These are phyloP conservation scores for Odontocolon sp. DNA, from an alignment of 2,888 invertebrate species.

Conservation along the genomic window DNA sequence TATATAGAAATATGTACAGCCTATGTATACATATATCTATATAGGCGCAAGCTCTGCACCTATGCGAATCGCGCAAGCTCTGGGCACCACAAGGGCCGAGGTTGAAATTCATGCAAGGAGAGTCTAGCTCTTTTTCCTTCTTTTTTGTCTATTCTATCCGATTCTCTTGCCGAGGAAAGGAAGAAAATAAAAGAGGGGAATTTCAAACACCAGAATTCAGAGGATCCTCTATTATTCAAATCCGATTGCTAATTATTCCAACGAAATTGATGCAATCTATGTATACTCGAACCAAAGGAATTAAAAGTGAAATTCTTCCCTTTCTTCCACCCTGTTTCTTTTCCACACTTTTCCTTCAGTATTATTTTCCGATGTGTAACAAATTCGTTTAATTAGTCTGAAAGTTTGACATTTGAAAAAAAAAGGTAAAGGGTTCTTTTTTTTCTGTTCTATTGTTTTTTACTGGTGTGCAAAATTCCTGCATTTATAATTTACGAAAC, in stretches of 20 bases:
- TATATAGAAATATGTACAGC: slow-evolving; percentile 9
- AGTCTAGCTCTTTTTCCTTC: slow-evolving; percentile 30
- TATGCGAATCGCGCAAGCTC: slow-evolving; percentile 24
- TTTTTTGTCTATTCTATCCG: slow-evolving; percentile 1
- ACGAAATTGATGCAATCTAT: slow-evolving; percentile 26
- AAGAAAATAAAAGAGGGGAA: slow-evolving; percentile 10
- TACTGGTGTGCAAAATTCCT: too few relatives aligned
- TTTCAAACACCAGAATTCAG: slow-evolving; percentile 11
- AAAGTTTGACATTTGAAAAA: too few relatives aligned
- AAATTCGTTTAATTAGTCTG: too few relatives aligned
- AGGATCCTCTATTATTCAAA: slow-evolving; percentile 41
- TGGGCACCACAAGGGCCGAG: slow-evolving; percentile 39
- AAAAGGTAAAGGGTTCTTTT: too few relatives aligned
- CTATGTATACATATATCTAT: slow-evolving; percentile 21
- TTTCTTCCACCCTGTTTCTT: neutral
- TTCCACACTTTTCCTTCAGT: too few relatives aligned
- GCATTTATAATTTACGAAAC: too few relatives aligned
- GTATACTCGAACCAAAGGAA: too few relatives aligned
- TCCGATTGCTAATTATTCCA: slow-evolving; percentile 47
- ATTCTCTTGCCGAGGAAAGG: neutral
- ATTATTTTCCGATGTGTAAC: too few relatives aligned
- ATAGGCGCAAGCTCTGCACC: slow-evolving; percentile 40
- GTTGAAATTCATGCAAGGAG: slow-evolving; percentile 53
- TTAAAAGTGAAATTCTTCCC: too few relatives aligned
- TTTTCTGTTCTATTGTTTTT: too few relatives aligned